A percentile compares a stretch with the other conserved stretches of the same genome.
Evolutionary conservation across 2,113 vertebrate species (phyloP).

Genomic region (Nesospiza acunhae): DNA sequence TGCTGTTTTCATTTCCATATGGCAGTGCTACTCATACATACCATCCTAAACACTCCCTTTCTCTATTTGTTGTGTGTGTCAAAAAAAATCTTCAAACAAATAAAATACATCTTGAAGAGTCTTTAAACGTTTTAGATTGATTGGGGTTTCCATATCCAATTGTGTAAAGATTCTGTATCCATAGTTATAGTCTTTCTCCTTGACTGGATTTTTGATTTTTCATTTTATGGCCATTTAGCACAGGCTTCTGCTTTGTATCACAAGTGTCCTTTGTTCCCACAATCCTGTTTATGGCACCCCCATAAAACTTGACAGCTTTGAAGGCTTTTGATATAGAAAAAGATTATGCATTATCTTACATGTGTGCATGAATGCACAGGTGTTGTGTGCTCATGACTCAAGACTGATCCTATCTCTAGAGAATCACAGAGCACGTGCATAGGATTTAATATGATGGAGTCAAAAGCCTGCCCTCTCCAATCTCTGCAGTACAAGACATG

Average conservation of each 20-base stretch:
- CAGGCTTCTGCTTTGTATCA: not conserved
- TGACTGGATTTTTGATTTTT: not conserved
- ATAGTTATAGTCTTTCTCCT: not conserved
- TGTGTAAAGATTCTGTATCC: not conserved
- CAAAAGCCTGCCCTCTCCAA: not conserved
- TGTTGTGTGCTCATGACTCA: not conserved
- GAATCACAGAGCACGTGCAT: fast-evolving
- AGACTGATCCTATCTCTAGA: not conserved
- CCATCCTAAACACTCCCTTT: not conserved
- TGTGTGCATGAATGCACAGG: not conserved
- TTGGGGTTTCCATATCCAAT: not conserved
- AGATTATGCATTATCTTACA: not conserved
- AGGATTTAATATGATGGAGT: not conserved
- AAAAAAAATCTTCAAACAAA: not conserved
- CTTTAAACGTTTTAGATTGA: not conserved
- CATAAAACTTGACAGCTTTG: not conserved
- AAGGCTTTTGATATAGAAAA: not conserved
- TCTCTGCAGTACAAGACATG: not conserved
- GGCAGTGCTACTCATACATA: not conserved
- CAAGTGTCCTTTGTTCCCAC: not conserved
- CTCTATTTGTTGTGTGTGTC: not conserved
- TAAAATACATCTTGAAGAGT: not conserved
- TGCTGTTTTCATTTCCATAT: not conserved
- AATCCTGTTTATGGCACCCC: not conserved
- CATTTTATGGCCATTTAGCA: not conserved